Evolutionary conservation across 2,888 invertebrate species (phyloP), one percentile per base, ranked within the genome.

Genomic region (Drosophila meridionalis): DNA sequence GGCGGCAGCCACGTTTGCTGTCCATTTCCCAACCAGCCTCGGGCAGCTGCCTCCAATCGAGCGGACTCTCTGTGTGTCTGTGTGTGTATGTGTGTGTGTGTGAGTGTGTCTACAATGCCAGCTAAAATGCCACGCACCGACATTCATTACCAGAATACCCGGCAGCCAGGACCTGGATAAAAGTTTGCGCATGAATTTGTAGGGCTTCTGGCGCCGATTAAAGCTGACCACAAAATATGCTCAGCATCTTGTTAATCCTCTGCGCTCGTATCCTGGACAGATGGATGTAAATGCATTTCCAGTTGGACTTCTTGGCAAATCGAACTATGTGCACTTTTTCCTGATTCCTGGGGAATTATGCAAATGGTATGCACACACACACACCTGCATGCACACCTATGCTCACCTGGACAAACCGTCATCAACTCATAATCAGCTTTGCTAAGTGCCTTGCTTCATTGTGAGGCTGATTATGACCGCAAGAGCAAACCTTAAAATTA

Each of bases 401-500:
- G n/a, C 20, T 9, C 20, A 20, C 9, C 43, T 43, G 14, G 32
- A 42, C 32, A 45, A 30, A 30, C 20, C 61, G 45, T 71, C 77
- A 69, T 80, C 73, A 73, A 60, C 57, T 71, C 64, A 73, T 80
- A 83, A 86, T 83, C 73, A 61, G 82, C 59, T 69, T 72, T 80
- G 69, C 74, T 76, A 78, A 76, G 61, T 75, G 76, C 70, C 74
- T 47, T 52, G 30, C 26, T 63, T 55, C 34, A 63, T n/a, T n/a
- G 32, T 30, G 66, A 80, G 80, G 71, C 76, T 76, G 82, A 79
- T 83, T 77, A 81, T 50, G 32, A 69, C 85, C 87, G 70, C 85
- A 86, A 67, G 69, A 75, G 71, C 53, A 76, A 78, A 81, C 81
- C 83, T 73, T 81, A 79, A 83, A 79, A 79, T 61, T 69, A 82